phyloP scores from a whole-genome alignment of 2,797 vertebrate genomes.

The Chrysocyon brachyurus region DNA sequence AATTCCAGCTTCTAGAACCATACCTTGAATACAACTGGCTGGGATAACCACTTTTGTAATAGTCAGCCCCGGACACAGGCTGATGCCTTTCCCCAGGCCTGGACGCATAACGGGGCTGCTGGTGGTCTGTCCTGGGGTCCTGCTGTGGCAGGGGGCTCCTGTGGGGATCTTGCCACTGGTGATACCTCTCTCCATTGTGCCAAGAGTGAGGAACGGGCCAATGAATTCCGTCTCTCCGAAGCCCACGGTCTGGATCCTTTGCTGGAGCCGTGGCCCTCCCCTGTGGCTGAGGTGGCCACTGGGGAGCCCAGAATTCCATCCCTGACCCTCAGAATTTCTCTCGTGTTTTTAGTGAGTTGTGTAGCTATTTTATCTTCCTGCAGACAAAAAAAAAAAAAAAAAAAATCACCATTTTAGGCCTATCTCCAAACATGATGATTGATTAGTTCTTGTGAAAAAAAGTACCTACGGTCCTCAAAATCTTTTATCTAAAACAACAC shows the following conservation, averaged over 20 bases:
- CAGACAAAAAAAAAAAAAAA: background rate
- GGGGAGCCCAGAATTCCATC: conserved; percentile 86
- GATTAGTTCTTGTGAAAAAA: conserved; percentile 18
- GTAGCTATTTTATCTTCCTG: conserved; percentile 73
- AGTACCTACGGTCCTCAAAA: background rate
- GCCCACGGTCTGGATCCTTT: background rate
- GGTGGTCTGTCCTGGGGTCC: conserved; percentile 70
- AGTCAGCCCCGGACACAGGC: background rate
- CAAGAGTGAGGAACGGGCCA: background rate
- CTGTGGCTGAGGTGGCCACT: fast-evolving
- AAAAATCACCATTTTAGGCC: conserved; percentile 34
- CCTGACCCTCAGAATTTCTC: background rate
- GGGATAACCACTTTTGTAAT: background rate
- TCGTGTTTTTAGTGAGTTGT: background rate
- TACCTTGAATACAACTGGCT: conserved; percentile 81
- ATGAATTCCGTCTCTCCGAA: background rate
- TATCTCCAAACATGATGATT: background rate
- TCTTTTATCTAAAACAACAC: background rate
- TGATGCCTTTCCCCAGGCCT: conserved; percentile 23
- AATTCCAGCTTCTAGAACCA: conserved; percentile 2
- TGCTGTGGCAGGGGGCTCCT: conserved; percentile 26
- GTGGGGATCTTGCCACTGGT: background rate
- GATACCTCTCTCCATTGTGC: conserved; percentile 68
- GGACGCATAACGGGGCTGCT: fast-evolving
- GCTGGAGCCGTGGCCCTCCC: conserved; percentile 34